Evolutionary conservation across 2,113 vertebrate species (phyloP).

Genomic region (Pteruthius melanotis): DNA sequence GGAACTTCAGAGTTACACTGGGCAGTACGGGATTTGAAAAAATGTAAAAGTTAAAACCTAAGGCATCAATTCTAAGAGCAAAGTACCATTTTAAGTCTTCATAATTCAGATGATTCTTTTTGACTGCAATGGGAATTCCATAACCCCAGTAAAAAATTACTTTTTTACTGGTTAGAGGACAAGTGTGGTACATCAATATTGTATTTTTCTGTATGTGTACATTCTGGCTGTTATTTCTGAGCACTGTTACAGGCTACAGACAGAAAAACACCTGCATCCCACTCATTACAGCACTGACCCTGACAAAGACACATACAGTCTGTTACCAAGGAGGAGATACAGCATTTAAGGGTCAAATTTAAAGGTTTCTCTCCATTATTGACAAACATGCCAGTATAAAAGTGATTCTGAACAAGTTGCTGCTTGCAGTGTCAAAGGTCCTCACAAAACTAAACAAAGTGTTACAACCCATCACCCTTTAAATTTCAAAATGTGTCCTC

Average conservation of each 20-base stretch:
- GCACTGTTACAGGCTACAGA: background rate
- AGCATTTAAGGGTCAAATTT: background rate
- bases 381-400: background rate
- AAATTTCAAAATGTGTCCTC: background rate
- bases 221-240: background rate
- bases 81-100: background rate
- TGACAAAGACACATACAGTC: background rate
- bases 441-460: background rate
- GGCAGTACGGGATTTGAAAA: too few species aligned
- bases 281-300: background rate
- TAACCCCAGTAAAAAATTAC: background rate
- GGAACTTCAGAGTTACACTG: too few species aligned
- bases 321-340: background rate
- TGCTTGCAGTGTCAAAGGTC: background rate
- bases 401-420: background rate
- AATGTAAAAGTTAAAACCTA: too few species aligned
- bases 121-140: slow-evolving; percentile 20
- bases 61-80: background rate
- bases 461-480: background rate
- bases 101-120: background rate
- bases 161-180: background rate
- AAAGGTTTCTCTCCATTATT: background rate
- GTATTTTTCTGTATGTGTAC: background rate
- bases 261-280: background rate
- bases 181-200: background rate